Evolutionary conservation across 2,888 invertebrate genomes (phyloP).

Genomic region (Theretra japonica): DNA sequence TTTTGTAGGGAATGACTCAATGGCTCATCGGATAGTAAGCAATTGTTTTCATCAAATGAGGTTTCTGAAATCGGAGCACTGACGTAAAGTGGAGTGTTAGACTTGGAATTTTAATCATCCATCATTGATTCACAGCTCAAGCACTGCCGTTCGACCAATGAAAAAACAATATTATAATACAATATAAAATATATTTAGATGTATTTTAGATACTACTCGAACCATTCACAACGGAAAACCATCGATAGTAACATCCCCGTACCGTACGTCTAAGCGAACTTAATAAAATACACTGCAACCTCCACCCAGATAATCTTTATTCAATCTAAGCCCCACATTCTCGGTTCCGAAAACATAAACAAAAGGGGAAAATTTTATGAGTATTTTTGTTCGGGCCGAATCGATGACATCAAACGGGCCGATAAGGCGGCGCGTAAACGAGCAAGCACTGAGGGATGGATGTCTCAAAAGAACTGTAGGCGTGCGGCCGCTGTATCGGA

Average conservation of each 20-base stretch:
- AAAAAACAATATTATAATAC: too few relatives aligned
- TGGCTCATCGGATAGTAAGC: too few relatives aligned
- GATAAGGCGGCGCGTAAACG: slow-evolving; percentile 24
- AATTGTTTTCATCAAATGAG: too few relatives aligned
- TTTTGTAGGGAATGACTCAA: too few relatives aligned
- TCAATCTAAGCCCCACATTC: neutral
- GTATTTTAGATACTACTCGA: neutral
- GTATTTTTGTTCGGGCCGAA: slow-evolving; percentile 11
- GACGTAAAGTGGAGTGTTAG: too few relatives aligned
- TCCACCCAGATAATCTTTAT: slow-evolving; percentile 10
- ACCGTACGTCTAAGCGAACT: neutral
- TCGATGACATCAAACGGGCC: slow-evolving; percentile 19
- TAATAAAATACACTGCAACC: neutral
- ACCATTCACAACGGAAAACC: neutral
- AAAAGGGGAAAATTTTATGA: slow-evolving; percentile 22
- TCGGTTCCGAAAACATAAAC: slow-evolving; percentile 16
- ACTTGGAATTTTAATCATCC: too few relatives aligned
- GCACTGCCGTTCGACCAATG: too few relatives aligned
- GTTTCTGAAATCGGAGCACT: too few relatives aligned
- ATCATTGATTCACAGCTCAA: too few relatives aligned
- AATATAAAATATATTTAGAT: too few relatives aligned
- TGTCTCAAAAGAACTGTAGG: slow-evolving; percentile 6
- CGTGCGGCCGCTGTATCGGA: slow-evolving; percentile 1
- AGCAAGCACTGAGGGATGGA: slow-evolving; percentile 2
- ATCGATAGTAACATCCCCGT: neutral